A percentile compares a stretch with the other conserved stretches of the same genome.
Evolutionary conservation across 1,140 invertebrate genomes (phyloP).

Genomic region (Phymorhynchus buccinoides): DNA sequence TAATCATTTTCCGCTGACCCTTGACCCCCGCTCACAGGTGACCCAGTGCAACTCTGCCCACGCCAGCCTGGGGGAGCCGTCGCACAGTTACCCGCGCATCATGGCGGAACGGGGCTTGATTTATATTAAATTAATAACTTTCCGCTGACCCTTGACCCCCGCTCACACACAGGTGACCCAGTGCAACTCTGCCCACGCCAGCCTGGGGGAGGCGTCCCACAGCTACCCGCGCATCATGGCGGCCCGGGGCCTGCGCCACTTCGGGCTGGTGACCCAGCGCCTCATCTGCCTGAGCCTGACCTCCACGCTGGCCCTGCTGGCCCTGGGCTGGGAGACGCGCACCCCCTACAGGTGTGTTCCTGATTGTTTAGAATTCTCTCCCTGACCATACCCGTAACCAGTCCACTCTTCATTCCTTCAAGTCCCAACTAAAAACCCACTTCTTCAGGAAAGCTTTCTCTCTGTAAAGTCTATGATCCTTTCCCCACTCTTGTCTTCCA

Average conservation of each 20-base stretch:
- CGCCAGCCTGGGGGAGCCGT: conserved; percentile 55
- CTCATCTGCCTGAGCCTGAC: conserved; percentile 63
- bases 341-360: no score
- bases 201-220: conserved; percentile 54
- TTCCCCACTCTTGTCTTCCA: no score
- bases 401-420: no score
- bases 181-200: conserved; percentile 62
- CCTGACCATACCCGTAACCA: no score
- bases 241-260: conserved; percentile 67
- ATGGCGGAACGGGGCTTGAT: conserved; percentile 66
- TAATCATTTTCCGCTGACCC: no score
- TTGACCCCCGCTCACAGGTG: no score
- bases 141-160: no score
- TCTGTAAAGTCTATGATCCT: no score
- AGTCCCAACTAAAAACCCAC: no score
- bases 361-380: no score
- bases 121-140: no score
- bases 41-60: conserved; percentile 66
- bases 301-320: conserved; percentile 61
- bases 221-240: conserved; percentile 69
- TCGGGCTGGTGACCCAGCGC: conserved; percentile 68
- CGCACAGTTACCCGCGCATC: conserved; percentile 65
- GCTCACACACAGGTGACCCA: conserved; percentile 59
- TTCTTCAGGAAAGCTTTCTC: no score
- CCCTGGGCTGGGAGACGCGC: conserved; percentile 67